Conservation (phyloP, 2,888 invertebrate genomes). For the Colletes collaris region DNA sequence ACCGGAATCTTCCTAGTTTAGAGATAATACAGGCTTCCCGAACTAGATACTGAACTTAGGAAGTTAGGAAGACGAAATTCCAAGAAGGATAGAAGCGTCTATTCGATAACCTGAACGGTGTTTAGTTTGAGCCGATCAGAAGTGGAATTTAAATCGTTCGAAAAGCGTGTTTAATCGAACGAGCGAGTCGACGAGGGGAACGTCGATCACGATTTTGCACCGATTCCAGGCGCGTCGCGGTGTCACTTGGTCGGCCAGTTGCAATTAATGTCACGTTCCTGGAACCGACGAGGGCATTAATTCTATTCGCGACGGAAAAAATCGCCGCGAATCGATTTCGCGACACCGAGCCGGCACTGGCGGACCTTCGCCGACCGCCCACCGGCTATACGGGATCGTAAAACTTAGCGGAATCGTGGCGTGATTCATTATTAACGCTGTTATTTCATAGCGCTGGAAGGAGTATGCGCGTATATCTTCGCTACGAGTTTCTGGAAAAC, state of each 20-base stretch:
- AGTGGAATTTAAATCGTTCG: too few relatives aligned
- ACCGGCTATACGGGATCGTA: slow-evolving; percentile 49
- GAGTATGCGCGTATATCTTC: slow-evolving; percentile 39
- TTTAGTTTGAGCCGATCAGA: too few relatives aligned
- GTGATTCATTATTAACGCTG: slow-evolving; percentile 58
- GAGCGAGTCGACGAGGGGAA: too few relatives aligned
- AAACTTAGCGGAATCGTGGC: slow-evolving; percentile 54
- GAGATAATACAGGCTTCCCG: too few relatives aligned
- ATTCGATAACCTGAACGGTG: too few relatives aligned
- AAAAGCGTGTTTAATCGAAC: too few relatives aligned
- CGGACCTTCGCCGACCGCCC: slow-evolving; percentile 53
- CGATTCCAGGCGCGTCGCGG: not conserved
- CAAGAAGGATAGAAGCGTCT: too few relatives aligned
- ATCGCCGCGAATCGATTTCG: slow-evolving; percentile 46
- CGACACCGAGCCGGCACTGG: slow-evolving; percentile 18
- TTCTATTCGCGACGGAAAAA: slow-evolving; percentile 34
- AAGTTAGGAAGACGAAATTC: too few relatives aligned
- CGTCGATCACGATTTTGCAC: slow-evolving; percentile 13
- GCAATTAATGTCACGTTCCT: slow-evolving; percentile 44
- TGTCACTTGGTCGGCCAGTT: slow-evolving; percentile 23
- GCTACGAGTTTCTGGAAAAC: slow-evolving; percentile 44
- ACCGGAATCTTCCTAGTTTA: too few relatives aligned
- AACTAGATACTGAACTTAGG: too few relatives aligned
- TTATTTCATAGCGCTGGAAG: slow-evolving; percentile 7
- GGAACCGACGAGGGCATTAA: slow-evolving; percentile 49